Evolutionary conservation across 2,113 vertebrate species (phyloP).

Genomic region (Thunnus maccoyii): DNA sequence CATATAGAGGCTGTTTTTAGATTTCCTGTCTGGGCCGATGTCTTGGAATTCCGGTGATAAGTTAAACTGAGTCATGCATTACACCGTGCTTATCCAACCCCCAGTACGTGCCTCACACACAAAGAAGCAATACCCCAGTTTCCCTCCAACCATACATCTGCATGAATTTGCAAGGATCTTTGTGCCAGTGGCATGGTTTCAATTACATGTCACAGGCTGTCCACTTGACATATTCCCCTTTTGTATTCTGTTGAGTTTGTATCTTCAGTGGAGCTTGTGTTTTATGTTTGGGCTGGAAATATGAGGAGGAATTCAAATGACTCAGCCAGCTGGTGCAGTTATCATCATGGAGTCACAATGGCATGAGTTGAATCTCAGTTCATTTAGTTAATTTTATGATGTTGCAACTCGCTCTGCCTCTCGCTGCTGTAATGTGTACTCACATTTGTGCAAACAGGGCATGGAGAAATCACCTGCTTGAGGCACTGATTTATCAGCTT

Average conservation of each 20-base stretch:
- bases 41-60: not conserved
- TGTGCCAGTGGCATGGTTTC: constrained; percentile 51
- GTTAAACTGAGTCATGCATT: constrained; percentile 14
- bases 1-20: constrained; percentile 21
- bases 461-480: constrained; percentile 46
- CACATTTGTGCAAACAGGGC: constrained; percentile 53
- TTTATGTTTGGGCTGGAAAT: constrained; percentile 54
- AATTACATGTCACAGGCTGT: constrained; percentile 29
- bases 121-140: constrained; percentile 23
- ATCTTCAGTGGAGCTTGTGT: constrained; percentile 46
- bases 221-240: constrained; percentile 41
- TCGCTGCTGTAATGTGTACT: constrained; percentile 36
- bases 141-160: constrained; percentile 40
- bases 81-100: not conserved
- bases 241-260: constrained; percentile 54
- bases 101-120: constrained; percentile 10
- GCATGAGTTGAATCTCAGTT: constrained; percentile 57
- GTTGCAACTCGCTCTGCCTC: constrained; percentile 33
- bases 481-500: constrained; percentile 56
- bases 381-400: constrained; percentile 58
- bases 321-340: constrained; percentile 57
- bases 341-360: constrained; percentile 53
- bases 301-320: constrained; percentile 54
- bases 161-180: constrained; percentile 48
- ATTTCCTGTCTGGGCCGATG: not conserved